Evolutionary conservation across 2,797 vertebrate genomes (phyloP), one percentile per base, ranked within the genome.

Genomic region (Megaceryle alcyon): DNA sequence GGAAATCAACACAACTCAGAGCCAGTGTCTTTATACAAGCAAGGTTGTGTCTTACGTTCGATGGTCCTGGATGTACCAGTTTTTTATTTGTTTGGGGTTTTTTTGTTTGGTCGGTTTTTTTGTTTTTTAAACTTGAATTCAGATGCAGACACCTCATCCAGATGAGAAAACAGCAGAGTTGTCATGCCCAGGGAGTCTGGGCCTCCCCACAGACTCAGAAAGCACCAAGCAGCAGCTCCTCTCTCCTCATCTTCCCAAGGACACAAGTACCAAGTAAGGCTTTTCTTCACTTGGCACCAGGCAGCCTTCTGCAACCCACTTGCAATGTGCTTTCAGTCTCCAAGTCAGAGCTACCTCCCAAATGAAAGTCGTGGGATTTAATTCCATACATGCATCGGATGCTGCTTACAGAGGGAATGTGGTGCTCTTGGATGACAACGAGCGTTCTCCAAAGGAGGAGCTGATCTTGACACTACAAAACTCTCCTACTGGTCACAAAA

Each of bases 201-300:
- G 19, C 10, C 20, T 39, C 21, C 2, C 37, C 3, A 3, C 0
- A 0, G 16, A 8, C 43, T 44, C 7, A 1, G 43, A 17, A 31
- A 43, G 33, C 49, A 21, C 13, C 0, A 0, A 59, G 29, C 57
- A 56, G 37, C 15, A 1, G 39, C 25, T 57, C 48, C 21, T 17
- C 12, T 46, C 26, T n/a, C 22, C 64, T 81, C 7, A 1, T 16
- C 69, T 59, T 86, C 15, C 66, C 1, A 0, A 37, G 49, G 12
- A 23, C 39, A 41, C 44, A 63, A 39, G 48, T 2, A 59, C 49
- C 46, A 56, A 21, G 37, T 12, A 10, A 6, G 41, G 37, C 22
- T 70, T 17, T 51, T 13, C 63, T 16, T 51, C 53, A 14, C 37
- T 69, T 1, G 0, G 33, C 14, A 10, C 33, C 41, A 37, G 54